A percentile compares a stretch with the other conserved stretches of the same genome.
phyloP scores from a whole-genome alignment of 1,140 invertebrate genomes.

The Psilanteris sp. region DNA sequence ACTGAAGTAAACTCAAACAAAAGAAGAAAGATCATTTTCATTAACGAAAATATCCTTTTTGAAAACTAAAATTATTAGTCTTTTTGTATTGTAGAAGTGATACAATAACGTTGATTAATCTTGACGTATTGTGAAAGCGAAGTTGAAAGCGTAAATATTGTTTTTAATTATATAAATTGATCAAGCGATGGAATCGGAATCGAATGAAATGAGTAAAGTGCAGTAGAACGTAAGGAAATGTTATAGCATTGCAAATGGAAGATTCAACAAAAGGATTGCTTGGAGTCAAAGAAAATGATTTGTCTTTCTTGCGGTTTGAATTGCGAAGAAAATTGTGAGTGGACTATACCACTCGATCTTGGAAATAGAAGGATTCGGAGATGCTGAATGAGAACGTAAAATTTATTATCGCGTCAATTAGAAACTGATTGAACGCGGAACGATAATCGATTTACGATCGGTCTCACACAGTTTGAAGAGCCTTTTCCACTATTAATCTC shows the following conservation, averaged over 20 bases:
- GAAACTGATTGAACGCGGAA: slow-evolving; percentile 73
- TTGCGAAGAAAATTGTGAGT: slow-evolving; percentile 49
- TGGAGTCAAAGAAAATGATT: slow-evolving; percentile 34
- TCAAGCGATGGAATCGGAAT: neutral
- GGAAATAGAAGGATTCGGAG: slow-evolving; percentile 56
- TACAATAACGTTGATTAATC: too few species aligned
- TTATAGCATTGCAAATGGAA: slow-evolving; percentile 19
- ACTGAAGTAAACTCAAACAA: too few species aligned
- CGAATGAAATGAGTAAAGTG: slow-evolving; percentile 1
- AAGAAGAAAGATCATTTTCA: too few species aligned
- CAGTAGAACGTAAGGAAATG: neutral
- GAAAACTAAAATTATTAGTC: too few species aligned
- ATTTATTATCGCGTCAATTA: slow-evolving; percentile 76
- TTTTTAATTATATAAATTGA: too few species aligned
- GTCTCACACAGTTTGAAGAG: slow-evolving; percentile 49
- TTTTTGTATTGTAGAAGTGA: too few species aligned
- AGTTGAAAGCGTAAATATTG: too few species aligned
- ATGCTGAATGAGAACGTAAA: slow-evolving; percentile 55
- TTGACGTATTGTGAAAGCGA: too few species aligned
- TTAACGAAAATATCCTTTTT: too few species aligned
- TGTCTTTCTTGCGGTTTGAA: slow-evolving; percentile 45
- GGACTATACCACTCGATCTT: slow-evolving; percentile 12
- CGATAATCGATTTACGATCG: slow-evolving; percentile 74
- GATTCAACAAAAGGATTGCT: slow-evolving; percentile 39
- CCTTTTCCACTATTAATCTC: slow-evolving; percentile 62